These are phyloP conservation scores for Sarcoramphus papa DNA, from an alignment of 2,797 vertebrate species.

Conservation along the genomic window DNA sequence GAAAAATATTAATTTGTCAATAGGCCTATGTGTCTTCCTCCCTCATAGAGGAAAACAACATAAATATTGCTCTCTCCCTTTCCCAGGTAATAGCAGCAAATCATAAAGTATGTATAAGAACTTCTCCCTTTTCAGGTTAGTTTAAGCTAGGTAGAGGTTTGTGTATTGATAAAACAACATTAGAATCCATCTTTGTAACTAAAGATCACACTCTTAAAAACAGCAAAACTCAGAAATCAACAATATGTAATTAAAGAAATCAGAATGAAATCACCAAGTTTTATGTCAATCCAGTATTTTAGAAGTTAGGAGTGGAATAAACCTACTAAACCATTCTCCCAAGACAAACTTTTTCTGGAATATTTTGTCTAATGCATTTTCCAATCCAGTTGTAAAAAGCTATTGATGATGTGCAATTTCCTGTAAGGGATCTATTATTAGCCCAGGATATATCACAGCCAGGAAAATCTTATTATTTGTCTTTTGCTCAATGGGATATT, in stretches of 20 bases:
- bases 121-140: not conserved
- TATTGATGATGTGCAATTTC: not conserved
- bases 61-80: not conserved
- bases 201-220: not conserved
- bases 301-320: not conserved
- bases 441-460: not conserved
- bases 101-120: not conserved
- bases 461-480: not conserved
- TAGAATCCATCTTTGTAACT: not conserved
- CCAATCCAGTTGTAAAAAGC: not conserved
- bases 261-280: not conserved
- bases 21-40: not conserved
- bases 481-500: not conserved
- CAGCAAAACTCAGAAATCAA: not conserved
- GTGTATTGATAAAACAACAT: not conserved
- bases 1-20: not conserved
- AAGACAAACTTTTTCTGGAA: not conserved
- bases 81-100: not conserved
- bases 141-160: not conserved
- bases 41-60: not conserved
- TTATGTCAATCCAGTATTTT: not conserved
- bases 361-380: not conserved
- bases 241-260: not conserved
- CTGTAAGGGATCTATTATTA: not conserved
- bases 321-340: not conserved